A percentile compares a stretch with the other conserved stretches of the same genome.
Evolutionary conservation across 2,113 vertebrate genomes (phyloP).

Genomic region (Tupaia chinensis): DNA sequence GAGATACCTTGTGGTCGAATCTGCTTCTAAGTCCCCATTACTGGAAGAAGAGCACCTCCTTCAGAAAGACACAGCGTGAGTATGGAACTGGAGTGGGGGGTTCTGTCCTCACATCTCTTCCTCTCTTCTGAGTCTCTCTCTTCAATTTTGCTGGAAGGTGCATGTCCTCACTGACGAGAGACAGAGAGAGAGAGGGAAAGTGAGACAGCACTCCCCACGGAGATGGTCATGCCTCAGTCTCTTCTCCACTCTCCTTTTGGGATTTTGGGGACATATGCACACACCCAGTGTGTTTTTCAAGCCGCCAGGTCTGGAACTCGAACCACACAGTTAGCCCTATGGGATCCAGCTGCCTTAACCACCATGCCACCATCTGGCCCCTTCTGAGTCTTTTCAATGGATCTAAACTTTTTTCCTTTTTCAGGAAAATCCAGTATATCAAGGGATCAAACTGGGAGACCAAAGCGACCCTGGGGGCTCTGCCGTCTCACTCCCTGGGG

Average conservation of each 20-base stretch:
- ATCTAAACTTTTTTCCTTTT: neutral
- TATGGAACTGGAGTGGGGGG: neutral
- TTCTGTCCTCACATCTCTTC: neutral
- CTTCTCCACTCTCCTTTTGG: too few relatives aligned
- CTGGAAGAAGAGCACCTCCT: neutral
- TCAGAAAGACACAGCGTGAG: neutral
- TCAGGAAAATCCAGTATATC: constrained; percentile 11
- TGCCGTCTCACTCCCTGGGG: neutral
- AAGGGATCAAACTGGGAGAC: neutral
- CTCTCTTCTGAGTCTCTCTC: neutral
- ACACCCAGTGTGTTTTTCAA: too few relatives aligned
- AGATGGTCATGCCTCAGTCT: too few relatives aligned
- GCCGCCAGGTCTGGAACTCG: too few relatives aligned
- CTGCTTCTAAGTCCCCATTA: neutral
- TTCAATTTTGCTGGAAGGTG: too few relatives aligned
- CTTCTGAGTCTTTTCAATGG: neutral
- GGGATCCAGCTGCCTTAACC: too few relatives aligned
- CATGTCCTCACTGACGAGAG: too few relatives aligned
- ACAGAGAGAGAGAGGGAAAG: too few relatives aligned
- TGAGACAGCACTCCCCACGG: too few relatives aligned
- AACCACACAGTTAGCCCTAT: too few relatives aligned
- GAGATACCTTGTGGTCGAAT: neutral
- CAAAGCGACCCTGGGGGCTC: neutral
- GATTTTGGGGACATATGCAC: too few relatives aligned
- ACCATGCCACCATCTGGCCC: too few relatives aligned